Conservation (phyloP, 2,113 vertebrate species). For the Ailurus styani region DNA sequence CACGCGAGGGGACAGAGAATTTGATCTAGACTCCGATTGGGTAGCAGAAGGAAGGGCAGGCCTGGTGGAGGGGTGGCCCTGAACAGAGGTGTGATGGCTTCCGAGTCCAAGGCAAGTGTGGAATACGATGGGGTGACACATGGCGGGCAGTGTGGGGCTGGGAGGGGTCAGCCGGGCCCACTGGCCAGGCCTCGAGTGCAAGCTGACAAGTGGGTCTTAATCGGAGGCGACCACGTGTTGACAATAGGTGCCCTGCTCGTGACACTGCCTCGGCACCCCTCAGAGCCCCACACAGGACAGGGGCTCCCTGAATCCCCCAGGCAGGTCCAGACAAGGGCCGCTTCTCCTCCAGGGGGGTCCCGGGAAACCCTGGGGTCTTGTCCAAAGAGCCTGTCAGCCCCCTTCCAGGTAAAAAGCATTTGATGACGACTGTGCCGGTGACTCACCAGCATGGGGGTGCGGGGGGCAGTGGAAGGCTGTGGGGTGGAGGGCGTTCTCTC, state of each 20-base stretch:
- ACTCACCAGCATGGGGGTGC: background rate
- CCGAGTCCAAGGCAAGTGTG: background rate
- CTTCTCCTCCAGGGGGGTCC: background rate
- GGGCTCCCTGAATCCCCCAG: background rate
- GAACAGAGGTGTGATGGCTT: background rate
- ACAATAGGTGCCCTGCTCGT: background rate
- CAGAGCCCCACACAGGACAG: background rate
- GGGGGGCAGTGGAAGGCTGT: background rate
- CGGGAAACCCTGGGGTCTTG: background rate
- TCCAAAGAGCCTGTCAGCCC: background rate
- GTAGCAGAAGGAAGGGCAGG: background rate
- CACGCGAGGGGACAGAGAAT: background rate
- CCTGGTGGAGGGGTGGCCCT: background rate
- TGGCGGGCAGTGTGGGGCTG: rapidly evolving
- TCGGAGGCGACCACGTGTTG: background rate
- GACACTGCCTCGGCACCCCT: rapidly evolving
- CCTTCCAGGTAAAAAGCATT: background rate
- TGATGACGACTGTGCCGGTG: background rate
- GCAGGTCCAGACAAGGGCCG: background rate
- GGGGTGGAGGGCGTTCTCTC: rapidly evolving
- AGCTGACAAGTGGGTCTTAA: background rate
- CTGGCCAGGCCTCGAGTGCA: background rate
- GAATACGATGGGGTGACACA: background rate
- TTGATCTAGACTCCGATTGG: rapidly evolving
- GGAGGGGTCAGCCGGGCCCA: rapidly evolving